phyloP scores from a whole-genome alignment of 2,888 invertebrate genomes.

The Acrobasis consociella region DNA sequence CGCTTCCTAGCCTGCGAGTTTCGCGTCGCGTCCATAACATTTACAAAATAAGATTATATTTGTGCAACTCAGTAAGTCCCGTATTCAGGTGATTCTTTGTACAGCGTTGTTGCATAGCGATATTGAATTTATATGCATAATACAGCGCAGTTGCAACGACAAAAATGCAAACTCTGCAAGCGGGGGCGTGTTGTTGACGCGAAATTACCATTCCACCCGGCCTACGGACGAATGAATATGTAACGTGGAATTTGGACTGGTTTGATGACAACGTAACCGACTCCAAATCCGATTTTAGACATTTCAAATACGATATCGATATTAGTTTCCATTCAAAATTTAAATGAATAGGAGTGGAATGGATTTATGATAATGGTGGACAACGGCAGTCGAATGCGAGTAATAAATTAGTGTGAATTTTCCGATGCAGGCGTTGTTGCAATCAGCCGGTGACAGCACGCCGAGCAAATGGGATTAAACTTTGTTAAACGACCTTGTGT shows the following conservation, averaged over 20 bases:
- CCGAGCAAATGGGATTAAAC: conserved; percentile 74
- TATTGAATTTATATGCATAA: conserved; percentile 52
- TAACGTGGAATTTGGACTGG: conserved; percentile 65
- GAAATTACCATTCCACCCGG: conserved; percentile 74
- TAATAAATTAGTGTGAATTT: conserved; percentile 63
- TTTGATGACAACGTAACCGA: conserved; percentile 55
- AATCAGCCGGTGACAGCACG: conserved; percentile 65
- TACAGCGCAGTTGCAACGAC: conserved; percentile 57
- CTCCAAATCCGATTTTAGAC: conserved; percentile 36
- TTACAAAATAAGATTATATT: conserved; percentile 44
- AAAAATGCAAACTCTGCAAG: conserved; percentile 70
- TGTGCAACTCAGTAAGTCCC: conserved; percentile 50
- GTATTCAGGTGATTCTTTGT: conserved; percentile 50
- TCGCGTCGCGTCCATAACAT: conserved; percentile 28
- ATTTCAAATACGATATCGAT: conserved; percentile 23
- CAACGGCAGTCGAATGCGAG: conserved; percentile 45
- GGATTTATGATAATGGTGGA: conserved; percentile 53
- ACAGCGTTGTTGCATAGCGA: conserved; percentile 31
- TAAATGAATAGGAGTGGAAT: conserved; percentile 32
- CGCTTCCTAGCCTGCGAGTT: conserved; percentile 19
- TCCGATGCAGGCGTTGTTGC: conserved; percentile 59
- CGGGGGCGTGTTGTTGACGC: conserved; percentile 66
- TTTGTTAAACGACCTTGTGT: conserved; percentile 77
- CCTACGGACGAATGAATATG: conserved; percentile 75
- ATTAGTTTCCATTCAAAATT: conserved; percentile 31